These are phyloP conservation scores for Rhynchotus rufescens DNA, from an alignment of 2,797 vertebrate species.

Conservation along the genomic window DNA sequence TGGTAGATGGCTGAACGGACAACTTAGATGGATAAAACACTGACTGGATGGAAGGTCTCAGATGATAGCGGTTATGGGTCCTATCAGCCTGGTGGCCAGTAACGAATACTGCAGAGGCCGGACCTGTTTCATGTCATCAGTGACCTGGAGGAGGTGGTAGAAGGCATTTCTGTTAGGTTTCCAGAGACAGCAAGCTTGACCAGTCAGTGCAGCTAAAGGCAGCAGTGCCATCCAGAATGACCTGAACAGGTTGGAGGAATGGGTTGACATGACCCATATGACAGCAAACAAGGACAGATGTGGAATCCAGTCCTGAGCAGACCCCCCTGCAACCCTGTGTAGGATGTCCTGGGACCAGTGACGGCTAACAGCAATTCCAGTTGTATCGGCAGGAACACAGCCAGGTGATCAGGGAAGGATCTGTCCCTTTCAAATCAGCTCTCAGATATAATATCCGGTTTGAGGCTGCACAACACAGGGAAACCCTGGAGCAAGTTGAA, in stretches of 20 bases:
- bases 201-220: neutral
- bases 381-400: no score
- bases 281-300: neutral
- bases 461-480: neutral
- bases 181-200: no score
- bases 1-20: neutral
- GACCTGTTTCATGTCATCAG: neutral
- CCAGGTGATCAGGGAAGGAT: no score
- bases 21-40: neutral
- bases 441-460: neutral
- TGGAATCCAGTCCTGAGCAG: neutral
- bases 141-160: neutral
- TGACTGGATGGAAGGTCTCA: neutral
- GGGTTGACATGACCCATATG: fast-evolving
- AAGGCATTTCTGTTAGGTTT: neutral
- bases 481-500: fast-evolving
- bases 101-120: fast-evolving
- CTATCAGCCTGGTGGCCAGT: neutral
- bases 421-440: neutral
- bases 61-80: neutral
- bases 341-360: neutral
- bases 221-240: neutral
- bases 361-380: neutral
- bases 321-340: neutral
- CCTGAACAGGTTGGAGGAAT: fast-evolving